A percentile compares a stretch with the other conserved stretches of the same genome.
Conservation (phyloP, 2,113 vertebrate genomes). For the Epinephelus cyanopodus region DNA sequence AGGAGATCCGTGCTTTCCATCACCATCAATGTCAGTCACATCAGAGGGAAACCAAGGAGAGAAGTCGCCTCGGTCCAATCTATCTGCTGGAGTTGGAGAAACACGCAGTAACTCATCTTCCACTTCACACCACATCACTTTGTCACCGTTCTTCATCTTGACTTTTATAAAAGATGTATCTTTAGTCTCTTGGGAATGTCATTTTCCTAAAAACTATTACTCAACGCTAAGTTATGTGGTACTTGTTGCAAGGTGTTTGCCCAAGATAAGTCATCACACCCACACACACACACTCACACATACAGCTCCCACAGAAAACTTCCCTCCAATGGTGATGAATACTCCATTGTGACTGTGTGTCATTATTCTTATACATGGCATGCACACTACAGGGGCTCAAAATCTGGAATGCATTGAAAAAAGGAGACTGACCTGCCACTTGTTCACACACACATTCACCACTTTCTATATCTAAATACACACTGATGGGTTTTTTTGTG, state of each 20-base stretch:
- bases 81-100: slow-evolving; percentile 15
- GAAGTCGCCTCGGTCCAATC: slow-evolving; percentile 10
- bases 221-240: slow-evolving; percentile 34
- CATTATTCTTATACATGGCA: slow-evolving; percentile 24
- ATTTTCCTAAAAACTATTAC: slow-evolving; percentile 51
- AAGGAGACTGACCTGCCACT: slow-evolving; percentile 6
- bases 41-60: slow-evolving; percentile 30
- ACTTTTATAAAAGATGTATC: slow-evolving; percentile 47
- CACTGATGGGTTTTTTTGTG: slow-evolving; percentile 1
- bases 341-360: slow-evolving; percentile 29
- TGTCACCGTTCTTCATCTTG: slow-evolving; percentile 15
- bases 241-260: slow-evolving; percentile 66
- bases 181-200: slow-evolving; percentile 20
- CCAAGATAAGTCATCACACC: slow-evolving; percentile 54
- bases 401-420: slow-evolving; percentile 4
- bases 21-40: slow-evolving; percentile 55
- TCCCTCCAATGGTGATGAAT: slow-evolving; percentile 29
- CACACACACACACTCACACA: slow-evolving; percentile 17
- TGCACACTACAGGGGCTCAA: slow-evolving; percentile 27
- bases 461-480: background rate
- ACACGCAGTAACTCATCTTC: slow-evolving; percentile 54
- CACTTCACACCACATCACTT: slow-evolving; percentile 21
- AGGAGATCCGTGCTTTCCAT: slow-evolving; percentile 46
- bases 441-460: slow-evolving; percentile 19
- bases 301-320: background rate